phyloP scores from a whole-genome alignment of 2,797 vertebrate species.

The Cyclura pinguis region DNA sequence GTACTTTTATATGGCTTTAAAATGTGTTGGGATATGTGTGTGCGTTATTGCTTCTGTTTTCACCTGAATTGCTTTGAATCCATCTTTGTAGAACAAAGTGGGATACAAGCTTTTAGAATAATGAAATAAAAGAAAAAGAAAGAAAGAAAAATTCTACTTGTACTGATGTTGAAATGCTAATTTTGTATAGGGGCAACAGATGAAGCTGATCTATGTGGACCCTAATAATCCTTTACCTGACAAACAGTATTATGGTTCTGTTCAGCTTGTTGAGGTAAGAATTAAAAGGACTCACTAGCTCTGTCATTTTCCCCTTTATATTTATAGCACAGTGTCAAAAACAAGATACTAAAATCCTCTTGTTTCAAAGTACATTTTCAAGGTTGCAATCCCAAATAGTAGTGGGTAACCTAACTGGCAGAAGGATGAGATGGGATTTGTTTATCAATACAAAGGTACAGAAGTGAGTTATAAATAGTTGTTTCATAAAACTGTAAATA shows the following conservation, averaged over 20 bases:
- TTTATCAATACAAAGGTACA: not conserved
- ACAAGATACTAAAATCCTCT: not conserved
- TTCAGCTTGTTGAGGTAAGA: constrained; percentile 91
- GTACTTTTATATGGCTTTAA: not conserved
- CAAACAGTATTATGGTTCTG: constrained; percentile 84
- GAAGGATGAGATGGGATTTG: not conserved
- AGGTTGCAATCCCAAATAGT: not conserved
- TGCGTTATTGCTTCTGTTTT: not conserved
- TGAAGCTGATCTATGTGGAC: constrained; percentile 85
- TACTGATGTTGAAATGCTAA: not conserved
- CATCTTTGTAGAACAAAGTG: not conserved
- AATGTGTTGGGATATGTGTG: not conserved
- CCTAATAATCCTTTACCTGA: constrained; percentile 86
- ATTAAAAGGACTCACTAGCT: not conserved
- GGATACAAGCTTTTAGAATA: not conserved
- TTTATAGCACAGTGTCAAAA: not conserved
- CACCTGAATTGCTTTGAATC: not conserved
- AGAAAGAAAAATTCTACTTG: constrained; percentile 11
- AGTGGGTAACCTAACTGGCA: not conserved
- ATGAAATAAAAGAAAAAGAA: not conserved
- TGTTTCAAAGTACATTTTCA: constrained; percentile 10
- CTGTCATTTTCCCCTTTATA: not conserved
- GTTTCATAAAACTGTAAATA: not conserved
- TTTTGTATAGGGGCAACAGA: constrained; percentile 81
- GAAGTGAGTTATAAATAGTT: not conserved